Base-by-base conservation (phyloP, 2,113 vertebrate species). In the Syngnathoides biaculeatus region DNA sequence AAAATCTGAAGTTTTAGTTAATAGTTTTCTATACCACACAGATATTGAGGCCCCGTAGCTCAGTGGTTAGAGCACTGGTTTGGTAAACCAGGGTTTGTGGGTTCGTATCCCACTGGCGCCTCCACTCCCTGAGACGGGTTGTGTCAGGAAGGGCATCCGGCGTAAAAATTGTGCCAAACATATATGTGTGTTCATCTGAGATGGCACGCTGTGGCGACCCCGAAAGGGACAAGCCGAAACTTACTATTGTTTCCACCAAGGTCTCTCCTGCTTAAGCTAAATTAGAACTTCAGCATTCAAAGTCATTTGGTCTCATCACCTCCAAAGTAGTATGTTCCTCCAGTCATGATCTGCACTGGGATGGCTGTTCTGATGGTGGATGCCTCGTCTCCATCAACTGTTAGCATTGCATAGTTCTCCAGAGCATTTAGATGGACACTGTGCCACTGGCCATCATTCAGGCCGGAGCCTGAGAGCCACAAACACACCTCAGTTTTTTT, bases 361-460 rank as follows among this genome's bases (percentile, higher is more conserved):
- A 96, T 96, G 27, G 93, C 94, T 1, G 95, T 95, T 50, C 94
- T 89, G 67, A 99, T 95, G 0, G 97, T 95, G 3, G 97, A 98
- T 0, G 94, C 94, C 78, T 98, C 96, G 0, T 99, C 96, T 0
- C 97, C 94, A 70, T 99, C 95, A 0, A 98, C 93, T 19, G 95
- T 98, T 68, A 99, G 91, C 78, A 98, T 89, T 4, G 94, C 96
- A 62, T 96, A 96, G 79, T 95, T 95, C 68, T 98, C 96, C 77
- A 98, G 87, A 0, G 95, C 95, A 13, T 95, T 90, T 65, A 99
- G 92, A 17, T 94, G 94, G 48, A 97, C 94, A 11, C 93, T 95
- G 40, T 98, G 97, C 97, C 97, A 99, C 75, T 96, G 97, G 1
- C 97, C 97, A 0, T 99, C 95, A 40, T 95, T 95, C 64, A 99